A percentile compares a stretch with the other conserved stretches of the same genome.
Conservation (phyloP, 2,797 vertebrate species). For the Pseudomugil gertrudae region DNA sequence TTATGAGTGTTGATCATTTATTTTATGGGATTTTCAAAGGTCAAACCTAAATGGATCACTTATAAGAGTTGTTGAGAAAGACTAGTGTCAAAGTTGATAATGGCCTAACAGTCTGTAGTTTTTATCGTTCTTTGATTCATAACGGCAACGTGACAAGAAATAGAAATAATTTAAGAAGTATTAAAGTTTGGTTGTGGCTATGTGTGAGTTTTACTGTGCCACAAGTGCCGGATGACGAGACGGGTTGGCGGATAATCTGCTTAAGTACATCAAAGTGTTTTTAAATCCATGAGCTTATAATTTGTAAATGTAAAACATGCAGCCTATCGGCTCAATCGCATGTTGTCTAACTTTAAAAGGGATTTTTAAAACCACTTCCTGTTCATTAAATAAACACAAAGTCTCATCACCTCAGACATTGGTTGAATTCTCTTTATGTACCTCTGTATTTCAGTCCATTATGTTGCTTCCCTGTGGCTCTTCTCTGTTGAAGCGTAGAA, state of each 20-base stretch:
- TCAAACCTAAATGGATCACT: slow-evolving; percentile 41
- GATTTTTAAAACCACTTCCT: slow-evolving; percentile 8
- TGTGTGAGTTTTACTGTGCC: slow-evolving; percentile 33
- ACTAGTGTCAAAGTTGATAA: slow-evolving; percentile 16
- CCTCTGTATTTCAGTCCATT: slow-evolving; percentile 61
- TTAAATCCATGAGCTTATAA: slow-evolving; percentile 32
- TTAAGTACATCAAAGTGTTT: slow-evolving; percentile 40
- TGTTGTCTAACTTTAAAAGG: slow-evolving; percentile 34
- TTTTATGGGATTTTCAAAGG: slow-evolving; percentile 23
- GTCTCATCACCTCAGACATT: slow-evolving; percentile 57
- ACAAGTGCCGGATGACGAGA: slow-evolving; percentile 31
- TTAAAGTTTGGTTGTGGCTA: slow-evolving; percentile 17
- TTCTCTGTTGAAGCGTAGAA: slow-evolving; percentile 52
- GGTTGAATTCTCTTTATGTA: slow-evolving; percentile 46
- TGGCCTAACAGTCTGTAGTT: neutral
- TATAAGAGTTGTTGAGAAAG: slow-evolving; percentile 28
- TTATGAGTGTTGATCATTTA: slow-evolving; percentile 28
- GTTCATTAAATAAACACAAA: slow-evolving; percentile 51
- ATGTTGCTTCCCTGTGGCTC: slow-evolving; percentile 68
- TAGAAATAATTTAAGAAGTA: too few relatives aligned
- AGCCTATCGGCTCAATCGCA: slow-evolving; percentile 17
- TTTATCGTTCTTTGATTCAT: slow-evolving; percentile 17
- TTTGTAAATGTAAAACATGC: slow-evolving; percentile 16
- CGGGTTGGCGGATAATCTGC: slow-evolving; percentile 31
- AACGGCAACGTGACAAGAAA: neutral